These are phyloP conservation scores for Zaprionus ornatus DNA, from an alignment of 1,140 invertebrate genomes.

Conservation along the genomic window DNA sequence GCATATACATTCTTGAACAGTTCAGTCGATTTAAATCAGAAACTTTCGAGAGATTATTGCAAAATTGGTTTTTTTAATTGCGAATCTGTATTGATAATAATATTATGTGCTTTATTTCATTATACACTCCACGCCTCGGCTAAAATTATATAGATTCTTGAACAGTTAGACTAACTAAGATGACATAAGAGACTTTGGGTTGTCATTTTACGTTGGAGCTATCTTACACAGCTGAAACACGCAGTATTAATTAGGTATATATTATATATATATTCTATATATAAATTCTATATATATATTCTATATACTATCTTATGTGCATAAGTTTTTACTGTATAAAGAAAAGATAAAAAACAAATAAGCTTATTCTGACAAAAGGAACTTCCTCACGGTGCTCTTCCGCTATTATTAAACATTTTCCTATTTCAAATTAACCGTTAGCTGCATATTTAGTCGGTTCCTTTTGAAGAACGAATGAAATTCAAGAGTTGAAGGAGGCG, in stretches of 20 bases:
- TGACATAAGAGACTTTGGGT: not conserved
- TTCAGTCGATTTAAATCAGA: not conserved
- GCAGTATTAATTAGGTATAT: no score
- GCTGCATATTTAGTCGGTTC: slow-evolving; percentile 2
- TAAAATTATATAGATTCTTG: not conserved
- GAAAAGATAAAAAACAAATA: no score
- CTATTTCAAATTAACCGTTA: not conserved
- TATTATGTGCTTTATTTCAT: no score
- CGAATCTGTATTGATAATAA: no score
- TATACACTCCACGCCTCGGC: no score
- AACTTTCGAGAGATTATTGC: no score
- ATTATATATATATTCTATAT: no score
- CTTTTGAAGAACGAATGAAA: not conserved
- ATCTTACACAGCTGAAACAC: no score
- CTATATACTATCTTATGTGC: not conserved
- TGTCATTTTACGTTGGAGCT: no score
- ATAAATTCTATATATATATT: not conserved
- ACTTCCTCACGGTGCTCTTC: not conserved
- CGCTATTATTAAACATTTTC: not conserved
- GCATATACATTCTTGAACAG: not conserved
- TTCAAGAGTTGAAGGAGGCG: slow-evolving; percentile 20
- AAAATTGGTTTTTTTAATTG: no score
- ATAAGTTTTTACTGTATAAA: not conserved
- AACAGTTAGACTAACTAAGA: not conserved
- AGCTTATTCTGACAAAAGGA: not conserved